Conservation (phyloP, 2,888 invertebrate species). For the Heliconius aoede region DNA sequence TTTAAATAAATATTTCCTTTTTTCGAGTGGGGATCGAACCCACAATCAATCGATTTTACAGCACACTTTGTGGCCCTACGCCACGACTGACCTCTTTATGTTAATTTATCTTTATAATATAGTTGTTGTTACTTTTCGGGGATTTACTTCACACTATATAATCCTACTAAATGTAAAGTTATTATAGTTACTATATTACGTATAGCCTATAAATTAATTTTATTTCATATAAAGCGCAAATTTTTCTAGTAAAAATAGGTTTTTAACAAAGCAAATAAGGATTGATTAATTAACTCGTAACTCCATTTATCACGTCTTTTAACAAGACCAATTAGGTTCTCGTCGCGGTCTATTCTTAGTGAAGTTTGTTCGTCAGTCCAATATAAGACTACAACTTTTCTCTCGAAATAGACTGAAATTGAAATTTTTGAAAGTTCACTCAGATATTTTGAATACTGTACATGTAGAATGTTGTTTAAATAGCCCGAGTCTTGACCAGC, state of each 20-base stretch:
- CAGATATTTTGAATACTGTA: not conserved
- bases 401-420: slow-evolving; percentile 15
- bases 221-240: not conserved
- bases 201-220: not conserved
- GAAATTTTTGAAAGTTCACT: slow-evolving; percentile 3
- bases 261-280: slow-evolving; percentile 4
- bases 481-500: not conserved
- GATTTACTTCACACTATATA: no score
- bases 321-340: slow-evolving; percentile 8
- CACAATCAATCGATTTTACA: no score
- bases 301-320: slow-evolving; percentile 18
- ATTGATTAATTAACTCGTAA: slow-evolving; percentile 15
- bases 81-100: no score
- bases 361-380: not conserved
- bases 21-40: no score
- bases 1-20: no score
- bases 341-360: slow-evolving; percentile 16
- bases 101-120: slow-evolving; percentile 1
- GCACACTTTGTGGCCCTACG: no score
- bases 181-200: no score
- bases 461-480: slow-evolving; percentile 10
- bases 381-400: slow-evolving; percentile 16
- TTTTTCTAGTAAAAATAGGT: slow-evolving; percentile 12
- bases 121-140: not conserved
- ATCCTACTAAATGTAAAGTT: no score